Base-by-base conservation (phyloP, 2,888 invertebrate species). In the Stenolophus ochropezus region DNA sequence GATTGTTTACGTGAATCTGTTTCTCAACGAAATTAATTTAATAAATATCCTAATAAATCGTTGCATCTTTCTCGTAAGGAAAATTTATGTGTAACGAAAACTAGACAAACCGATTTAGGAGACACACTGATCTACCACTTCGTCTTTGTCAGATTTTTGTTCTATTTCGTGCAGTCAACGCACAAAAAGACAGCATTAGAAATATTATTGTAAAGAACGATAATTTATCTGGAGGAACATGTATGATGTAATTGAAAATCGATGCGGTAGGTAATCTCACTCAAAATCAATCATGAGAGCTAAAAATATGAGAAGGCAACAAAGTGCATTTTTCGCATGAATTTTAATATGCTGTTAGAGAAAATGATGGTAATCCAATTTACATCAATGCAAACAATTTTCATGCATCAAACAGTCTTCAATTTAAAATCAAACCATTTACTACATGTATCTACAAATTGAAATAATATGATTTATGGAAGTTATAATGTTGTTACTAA, bases 241-340 rank as follows among this genome's bases (percentile, higher is more conserved):
- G 69, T 76, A 76, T 76, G 53, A 76, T 56, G 58, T 78, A 78
- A 78, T 78, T 78, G 78, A 78, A 78, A 78, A 78, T 78, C 78
- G 25, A 78, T 78, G 51, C 27, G 18, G 47, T 42, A 25, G 11
- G 53, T 75, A 75, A 53, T 25, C n/a, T 75, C 14, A 25, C 11
- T 6, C 27, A 53, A 16, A 27, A 75, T 75, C 21, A 49, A 75
- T 51, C 20, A 53, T 51, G 18, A 3, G 33, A 42, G 33, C 6
- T 42, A 42, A 42, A 42, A 42, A 42, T 42, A 42, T 42, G 8
- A 11, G 33, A 42, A 8, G 11, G 33, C 33, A 8, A 42, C 33
- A 42, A 42, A 42, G 33, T 42, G 33, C 33, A 42, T 42, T 42
- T 11, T 42, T 42, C 11, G 33, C 11, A 42, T 42, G 33, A 8